Base-by-base conservation (phyloP, 2,888 invertebrate species). In the Lissonota sp. region DNA sequence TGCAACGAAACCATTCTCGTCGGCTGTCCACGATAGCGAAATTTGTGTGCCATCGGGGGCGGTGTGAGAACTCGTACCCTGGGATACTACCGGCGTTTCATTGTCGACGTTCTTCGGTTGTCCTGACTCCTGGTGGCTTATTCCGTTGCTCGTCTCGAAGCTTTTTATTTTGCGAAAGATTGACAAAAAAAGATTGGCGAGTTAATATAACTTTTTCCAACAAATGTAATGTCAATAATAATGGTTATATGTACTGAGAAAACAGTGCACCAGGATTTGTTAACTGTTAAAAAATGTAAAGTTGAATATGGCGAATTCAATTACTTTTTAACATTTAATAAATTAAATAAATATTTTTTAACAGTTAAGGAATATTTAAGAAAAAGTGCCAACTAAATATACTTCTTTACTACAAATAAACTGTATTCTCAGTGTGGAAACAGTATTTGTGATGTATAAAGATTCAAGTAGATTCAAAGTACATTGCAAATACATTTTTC, bases 101-200 rank as follows among this genome's bases (percentile, higher is more conserved):
- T 88, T 87, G 58, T 92, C 91, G 14, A 91, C 88, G 78, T 91
- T 91, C 81, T 92, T 93, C 37, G 93, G 91, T 73, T 90, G 91
- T 1, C 93, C 93, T 0, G 91, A 86, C 84, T 93, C 93, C 79
- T 93, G 92, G 71, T 93, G 93, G 76, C 91, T 90, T 76, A 93
- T 93, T n/a, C 93, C 93, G 75, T 93, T 93, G 85, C 92, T 93
- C 79, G 93, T 93, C 86, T 93, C 93, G 84, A 93, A 93, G 83
- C 93, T 93, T 66, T 10, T 1, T 8, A n/a, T 6, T 44, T 6
- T 8, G 16, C 51, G 44, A 55, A 71, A 49, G 6, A n/a, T 62
- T 40, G 3, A 14, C 44, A 5, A 49, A 26, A 39, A 58, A 60
- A 42, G 1, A 8, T 6, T 0, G 12, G 14, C 49, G 63, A 8